Evolutionary conservation across 35 echinoderm and acorn worm species (phyloP).

Genomic region (Heliocidaris erythrogramma): DNA sequence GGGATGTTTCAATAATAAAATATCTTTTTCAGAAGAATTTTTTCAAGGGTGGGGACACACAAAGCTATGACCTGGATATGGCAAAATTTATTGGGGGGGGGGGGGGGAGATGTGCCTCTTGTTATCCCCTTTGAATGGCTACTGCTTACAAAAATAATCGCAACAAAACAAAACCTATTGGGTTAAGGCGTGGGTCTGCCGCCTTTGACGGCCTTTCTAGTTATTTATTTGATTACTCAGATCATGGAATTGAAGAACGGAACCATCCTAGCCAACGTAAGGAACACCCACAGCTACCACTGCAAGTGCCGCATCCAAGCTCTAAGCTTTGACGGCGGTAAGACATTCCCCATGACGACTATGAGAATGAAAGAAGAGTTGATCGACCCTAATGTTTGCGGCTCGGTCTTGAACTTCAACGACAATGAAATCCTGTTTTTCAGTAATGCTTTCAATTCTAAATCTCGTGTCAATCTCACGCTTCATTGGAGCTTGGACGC

Average conservation of each 20-base stretch:
- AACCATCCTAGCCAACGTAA: conserved; percentile 59
- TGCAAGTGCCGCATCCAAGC: conserved; percentile 77
- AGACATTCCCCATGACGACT: conserved; percentile 60
- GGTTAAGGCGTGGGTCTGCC: too few relatives aligned
- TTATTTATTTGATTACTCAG: conserved; percentile 23
- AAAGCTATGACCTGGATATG: too few relatives aligned
- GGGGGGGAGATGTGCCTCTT: too few relatives aligned
- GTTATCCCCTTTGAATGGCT: too few relatives aligned
- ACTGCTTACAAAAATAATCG: too few relatives aligned
- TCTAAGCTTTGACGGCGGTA: conserved; percentile 71
- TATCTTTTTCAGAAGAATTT: too few relatives aligned
- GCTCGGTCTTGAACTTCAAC: conserved; percentile 64
- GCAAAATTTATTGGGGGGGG: too few relatives aligned
- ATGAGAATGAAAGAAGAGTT: conserved; percentile 60
- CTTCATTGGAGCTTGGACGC: conserved; percentile 74
- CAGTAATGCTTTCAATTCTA: conserved; percentile 55
- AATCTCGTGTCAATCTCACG: conserved; percentile 69
- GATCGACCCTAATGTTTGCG: conserved; percentile 73
- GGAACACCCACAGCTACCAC: conserved; percentile 72
- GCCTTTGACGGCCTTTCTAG: not conserved
- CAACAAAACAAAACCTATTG: too few relatives aligned
- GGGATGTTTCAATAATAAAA: too few relatives aligned
- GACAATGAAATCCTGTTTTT: conserved; percentile 54
- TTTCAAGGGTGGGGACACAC: too few relatives aligned
- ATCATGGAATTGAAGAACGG: conserved; percentile 85